Base-by-base conservation (phyloP, 2,888 invertebrate genomes). In the Apoderus coryli region DNA sequence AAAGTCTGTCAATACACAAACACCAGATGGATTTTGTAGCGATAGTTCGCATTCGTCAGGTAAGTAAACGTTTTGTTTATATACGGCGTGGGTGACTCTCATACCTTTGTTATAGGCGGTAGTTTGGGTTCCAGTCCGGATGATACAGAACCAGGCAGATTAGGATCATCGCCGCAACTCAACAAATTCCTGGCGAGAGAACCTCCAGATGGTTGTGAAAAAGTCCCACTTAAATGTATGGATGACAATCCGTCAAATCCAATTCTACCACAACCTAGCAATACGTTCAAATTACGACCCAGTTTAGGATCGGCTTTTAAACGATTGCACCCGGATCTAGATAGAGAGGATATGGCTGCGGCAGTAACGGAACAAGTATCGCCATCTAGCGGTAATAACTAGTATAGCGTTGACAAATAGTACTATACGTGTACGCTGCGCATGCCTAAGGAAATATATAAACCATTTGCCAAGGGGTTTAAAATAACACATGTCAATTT, bases 201-300 rank as follows among this genome's bases (percentile, higher is more conserved):
- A 59, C 86, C 86, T 29, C 86, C 86, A 13, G 85, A 86, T 65
- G 86, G 86, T 52, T 86, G 85, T 66, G 85, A 86, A 65, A 79
- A 76, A 62, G 78, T 80, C 41, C 74, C 70, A 53, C 64, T 40
- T 22, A 43, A 44, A 29, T 34, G 38, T 37, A 56, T 29, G 61
- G 64, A 46, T 36, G 19, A n/a, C 19, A 6, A 6, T n/a, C 19
- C 19, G 7, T 6, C 6, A 19, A n/a, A n/a, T 6, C 37, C 33
- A 23, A 16, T 16, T 9, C 31, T 37, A 23, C 37, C 39, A 3
- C 45, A 35, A 32, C 76, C 75, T 57, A 78, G 77, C 30, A 66
- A 71, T 41, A 73, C 72, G 42, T 81, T 80, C 63, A 76, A 78
- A 49, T 65, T 82, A 57, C 73, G 75, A 49, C 81, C 81, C 34